Base-by-base conservation (phyloP, 2,888 invertebrate species). In the Fragum sueziense region DNA sequence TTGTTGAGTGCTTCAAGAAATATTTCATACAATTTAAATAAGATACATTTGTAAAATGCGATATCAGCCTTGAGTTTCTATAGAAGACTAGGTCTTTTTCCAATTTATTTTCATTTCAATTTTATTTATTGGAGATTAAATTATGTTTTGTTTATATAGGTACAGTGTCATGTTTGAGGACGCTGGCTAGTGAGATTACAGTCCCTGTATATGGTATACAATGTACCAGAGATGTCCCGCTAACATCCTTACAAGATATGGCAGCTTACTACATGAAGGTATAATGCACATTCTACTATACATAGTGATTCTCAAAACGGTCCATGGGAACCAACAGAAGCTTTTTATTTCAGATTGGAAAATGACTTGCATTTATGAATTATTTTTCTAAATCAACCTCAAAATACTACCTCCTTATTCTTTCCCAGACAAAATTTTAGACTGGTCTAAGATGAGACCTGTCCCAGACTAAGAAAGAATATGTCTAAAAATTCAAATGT, bases 191-290 rank as follows among this genome's bases (percentile, higher is more conserved):
- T 71, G 95, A 95, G 85, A 94, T 99, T 84, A 94, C 95, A 65
- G 95, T 95, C 77, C 96, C 96, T 3, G 97, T 97, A 70, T 97
- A 95, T 94, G 98, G 98, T n/a, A 94, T 99, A 68, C 98, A 99
- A 94, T 97, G 97, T 94, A 96, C 97, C 14, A 94, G 94, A 65
- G 95, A 95, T 20, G 96, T 96, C 34, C 97, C 98, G 54, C 93
- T 97, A 4, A 94, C 94, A 17, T 95, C 96, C 71, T 95, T 98
- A 86, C 93, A 95, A 20, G 95, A 95, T 68, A 94, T 98, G 82
- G 97, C 98, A 4, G 71, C 85, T 6, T 91, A 87, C 82, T 94
- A 94, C 76, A 84, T 94, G 31, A 81, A 93, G 91, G 93, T 94
- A 85, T 59, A 73, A 70, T 41, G 41, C n/a, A n/a, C n/a, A n/a